These are phyloP conservation scores for Anoura caudifer DNA, from an alignment of 2,113 vertebrate species.

Conservation along the genomic window DNA sequence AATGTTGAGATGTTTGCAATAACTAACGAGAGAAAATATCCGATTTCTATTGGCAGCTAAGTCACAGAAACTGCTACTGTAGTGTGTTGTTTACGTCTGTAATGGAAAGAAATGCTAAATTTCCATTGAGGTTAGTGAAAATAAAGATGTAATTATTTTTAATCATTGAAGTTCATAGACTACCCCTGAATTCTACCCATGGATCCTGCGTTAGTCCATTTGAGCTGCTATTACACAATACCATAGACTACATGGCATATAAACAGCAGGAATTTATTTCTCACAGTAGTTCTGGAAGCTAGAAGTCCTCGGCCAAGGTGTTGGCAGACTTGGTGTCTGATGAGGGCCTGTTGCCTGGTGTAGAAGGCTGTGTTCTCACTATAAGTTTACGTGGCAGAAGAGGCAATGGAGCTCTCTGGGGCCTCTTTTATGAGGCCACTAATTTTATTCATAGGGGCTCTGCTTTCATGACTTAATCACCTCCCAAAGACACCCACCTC, in stretches of 20 bases:
- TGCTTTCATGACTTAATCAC: neutral
- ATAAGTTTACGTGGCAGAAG: neutral
- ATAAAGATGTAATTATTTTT: neutral
- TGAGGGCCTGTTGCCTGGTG: neutral
- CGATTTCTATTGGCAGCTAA: neutral
- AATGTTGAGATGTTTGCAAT: neutral
- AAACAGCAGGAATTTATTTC: neutral
- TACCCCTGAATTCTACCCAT: neutral
- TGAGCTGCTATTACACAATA: neutral
- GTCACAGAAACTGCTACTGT: neutral
- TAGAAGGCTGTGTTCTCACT: neutral
- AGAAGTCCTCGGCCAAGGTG: neutral
- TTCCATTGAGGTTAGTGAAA: slow-evolving; percentile 14
- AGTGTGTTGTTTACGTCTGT: neutral
- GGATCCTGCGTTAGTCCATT: neutral
- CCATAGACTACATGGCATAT: neutral
- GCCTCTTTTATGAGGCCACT: neutral
- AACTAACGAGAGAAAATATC: neutral
- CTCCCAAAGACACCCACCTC: neutral
- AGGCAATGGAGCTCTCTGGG: neutral
- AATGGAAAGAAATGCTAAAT: neutral
- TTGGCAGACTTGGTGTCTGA: neutral
- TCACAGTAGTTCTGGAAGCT: neutral
- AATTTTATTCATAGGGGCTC: neutral
- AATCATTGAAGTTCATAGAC: neutral